phyloP scores from a whole-genome alignment of 2,888 invertebrate genomes.

The Microchrysa polita region DNA sequence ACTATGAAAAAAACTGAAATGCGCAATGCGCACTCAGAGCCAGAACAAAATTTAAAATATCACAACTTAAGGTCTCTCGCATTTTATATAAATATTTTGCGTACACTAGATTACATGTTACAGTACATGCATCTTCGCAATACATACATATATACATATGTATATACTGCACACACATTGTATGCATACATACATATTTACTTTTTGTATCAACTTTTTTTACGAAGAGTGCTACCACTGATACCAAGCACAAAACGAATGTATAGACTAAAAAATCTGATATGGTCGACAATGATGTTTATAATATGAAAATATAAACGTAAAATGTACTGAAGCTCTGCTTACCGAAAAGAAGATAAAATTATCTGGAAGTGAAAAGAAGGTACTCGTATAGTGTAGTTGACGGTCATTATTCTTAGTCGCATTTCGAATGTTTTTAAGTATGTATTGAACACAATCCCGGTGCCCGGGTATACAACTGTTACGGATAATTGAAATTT shows the following conservation, averaged over 20 bases:
- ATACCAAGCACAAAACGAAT: neutral
- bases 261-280: neutral
- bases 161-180: no score
- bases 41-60: no score
- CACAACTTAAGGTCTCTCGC: no score
- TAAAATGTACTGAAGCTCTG: neutral
- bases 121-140: no score
- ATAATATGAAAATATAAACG: neutral
- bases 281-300: neutral
- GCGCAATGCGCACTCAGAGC: no score
- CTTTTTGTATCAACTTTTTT: no score
- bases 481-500: neutral
- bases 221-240: neutral
- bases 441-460: constrained; percentile 14
- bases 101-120: no score
- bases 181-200: no score
- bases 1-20: no score
- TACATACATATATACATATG: neutral
- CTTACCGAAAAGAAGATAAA: constrained; percentile 17
- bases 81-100: no score
- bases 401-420: constrained; percentile 2
- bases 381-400: neutral
- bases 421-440: constrained; percentile 20
- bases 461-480: neutral
- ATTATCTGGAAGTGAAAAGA: constrained; percentile 31